These are phyloP conservation scores for Corella eumyota DNA, from an alignment of 23 tunicate genomes.

Conservation along the genomic window DNA sequence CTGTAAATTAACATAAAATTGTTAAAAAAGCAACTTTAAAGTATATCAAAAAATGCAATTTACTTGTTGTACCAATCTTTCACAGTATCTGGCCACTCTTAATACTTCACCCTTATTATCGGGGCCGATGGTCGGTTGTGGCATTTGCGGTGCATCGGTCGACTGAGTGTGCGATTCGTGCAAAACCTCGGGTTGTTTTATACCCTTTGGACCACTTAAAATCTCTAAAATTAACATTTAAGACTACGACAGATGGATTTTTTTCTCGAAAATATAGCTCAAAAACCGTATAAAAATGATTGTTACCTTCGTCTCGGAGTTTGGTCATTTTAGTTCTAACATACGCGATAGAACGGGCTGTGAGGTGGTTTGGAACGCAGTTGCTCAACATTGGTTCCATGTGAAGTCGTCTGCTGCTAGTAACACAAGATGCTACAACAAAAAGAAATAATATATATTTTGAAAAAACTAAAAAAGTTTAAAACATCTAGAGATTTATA, in stretches of 20 bases:
- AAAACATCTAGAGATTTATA: too few relatives aligned
- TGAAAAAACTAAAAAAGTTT: too few relatives aligned
- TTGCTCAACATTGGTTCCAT: slow-evolving; percentile 61
- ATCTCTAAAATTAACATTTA: slow-evolving; percentile 7
- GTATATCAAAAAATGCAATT: too few relatives aligned
- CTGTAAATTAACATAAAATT: too few relatives aligned
- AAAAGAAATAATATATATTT: too few relatives aligned
- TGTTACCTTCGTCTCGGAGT: slow-evolving; percentile 48
- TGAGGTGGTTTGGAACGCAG: slow-evolving; percentile 46
- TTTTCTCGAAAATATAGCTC: too few relatives aligned
- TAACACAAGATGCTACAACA: slow-evolving; percentile 30
- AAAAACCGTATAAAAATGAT: too few relatives aligned
- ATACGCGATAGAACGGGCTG: slow-evolving; percentile 65
- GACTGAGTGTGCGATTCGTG: slow-evolving; percentile 86
- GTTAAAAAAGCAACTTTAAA: too few relatives aligned
- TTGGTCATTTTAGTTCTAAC: slow-evolving; percentile 67
- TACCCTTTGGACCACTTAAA: slow-evolving; percentile 26
- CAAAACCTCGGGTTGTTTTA: slow-evolving; percentile 46
- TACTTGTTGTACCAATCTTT: slow-evolving; percentile 78
- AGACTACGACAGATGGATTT: too few relatives aligned
- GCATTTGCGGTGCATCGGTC: slow-evolving; percentile 74
- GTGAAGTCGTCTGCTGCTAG: slow-evolving; percentile 37
- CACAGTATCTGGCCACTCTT: slow-evolving; percentile 56
- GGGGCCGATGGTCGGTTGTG: slow-evolving; percentile 22
- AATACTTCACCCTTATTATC: slow-evolving; percentile 42